Base-by-base conservation (phyloP, 23 tunicate species). In the Halocynthia roretzi region DNA sequence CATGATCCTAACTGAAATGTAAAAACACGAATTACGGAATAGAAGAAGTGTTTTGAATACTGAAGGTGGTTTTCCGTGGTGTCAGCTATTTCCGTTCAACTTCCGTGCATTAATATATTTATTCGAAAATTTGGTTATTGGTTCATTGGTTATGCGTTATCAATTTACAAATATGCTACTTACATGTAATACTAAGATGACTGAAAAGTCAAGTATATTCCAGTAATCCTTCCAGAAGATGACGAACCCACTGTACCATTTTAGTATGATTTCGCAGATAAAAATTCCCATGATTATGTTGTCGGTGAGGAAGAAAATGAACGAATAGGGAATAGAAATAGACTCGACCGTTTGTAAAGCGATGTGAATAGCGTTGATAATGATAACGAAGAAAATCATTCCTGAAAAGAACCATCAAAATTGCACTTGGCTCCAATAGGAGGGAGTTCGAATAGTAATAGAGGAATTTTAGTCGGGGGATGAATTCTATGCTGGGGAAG, bases 171-270 rank as follows among this genome's bases (percentile, higher is more conserved):
- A 31, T 31, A 31, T 31, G 44, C 44, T 31, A 31, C 98, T 82
- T 64, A 92, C 98, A 61, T 86, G 91, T 48, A 83, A 72, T 5
- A 82, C 85, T 53, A 83, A 80, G 0, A 92, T 82, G 17, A 92
- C 83, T 7, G 82, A 64, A 52, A 92, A 92, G 62, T 92, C 98
- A 40, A 83, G 52, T 56, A 92, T 85, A 72, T 92, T 92, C 98
- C 98, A 92, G 52, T 83, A 87, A 53, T 92, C 92, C 71, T 83
- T 92, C 98, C 98, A 92, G 55, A 92, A 92, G n/a, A 86, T 73
- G 40, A 67, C 71, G 72, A 92, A 92, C 11, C 90, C 90, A 69
- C 87, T 73, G 82, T 92, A 92, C 98, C 98, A 92, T 65, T 92
- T 92, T 44, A 86, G 74, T 6, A 92, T 61, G 44, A 92, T 92